Evolutionary conservation across 2,113 vertebrate species (phyloP).

Genomic region (Coregonus clupeaformis): DNA sequence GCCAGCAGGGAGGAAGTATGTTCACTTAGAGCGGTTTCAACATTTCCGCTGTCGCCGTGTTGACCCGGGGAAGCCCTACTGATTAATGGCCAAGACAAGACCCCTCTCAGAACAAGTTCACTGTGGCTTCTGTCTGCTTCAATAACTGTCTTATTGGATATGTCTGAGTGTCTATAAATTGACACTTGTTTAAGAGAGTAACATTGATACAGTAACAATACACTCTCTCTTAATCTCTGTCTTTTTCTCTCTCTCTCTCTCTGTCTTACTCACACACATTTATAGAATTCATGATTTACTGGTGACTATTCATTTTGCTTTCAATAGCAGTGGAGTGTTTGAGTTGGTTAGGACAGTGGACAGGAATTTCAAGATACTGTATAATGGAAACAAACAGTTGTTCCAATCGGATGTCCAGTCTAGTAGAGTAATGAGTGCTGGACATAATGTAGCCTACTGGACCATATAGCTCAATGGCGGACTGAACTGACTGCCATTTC

Average conservation of each 20-base stretch:
- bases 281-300: too few species aligned
- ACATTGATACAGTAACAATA: too few species aligned
- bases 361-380: slow-evolving; percentile 40
- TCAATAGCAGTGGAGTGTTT: too few species aligned
- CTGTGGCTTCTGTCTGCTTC: not conserved
- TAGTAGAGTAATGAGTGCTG: slow-evolving; percentile 31
- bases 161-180: too few species aligned
- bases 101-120: not conserved
- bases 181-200: too few species aligned
- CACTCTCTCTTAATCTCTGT: too few species aligned
- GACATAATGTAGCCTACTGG: slow-evolving; percentile 35
- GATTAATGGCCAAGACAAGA: slow-evolving; percentile 37
- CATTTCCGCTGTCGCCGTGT: slow-evolving; percentile 44
- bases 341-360: slow-evolving; percentile 7
- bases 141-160: not conserved
- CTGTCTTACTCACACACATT: too few species aligned
- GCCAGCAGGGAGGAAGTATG: slow-evolving; percentile 50
- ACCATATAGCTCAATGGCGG: slow-evolving; percentile 19
- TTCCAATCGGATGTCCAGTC: slow-evolving; percentile 26
- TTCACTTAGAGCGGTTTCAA: slow-evolving; percentile 37
- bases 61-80: slow-evolving; percentile 43
- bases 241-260: too few species aligned
- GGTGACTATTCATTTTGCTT: too few species aligned
- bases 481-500: slow-evolving; percentile 15
- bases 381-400: slow-evolving; percentile 33